Percentiles rank a stretch among this genome's conserved stretches.
These are phyloP conservation scores for Ypsolopha sequella DNA, from an alignment of 2,888 invertebrate genomes.

Conservation along the genomic window DNA sequence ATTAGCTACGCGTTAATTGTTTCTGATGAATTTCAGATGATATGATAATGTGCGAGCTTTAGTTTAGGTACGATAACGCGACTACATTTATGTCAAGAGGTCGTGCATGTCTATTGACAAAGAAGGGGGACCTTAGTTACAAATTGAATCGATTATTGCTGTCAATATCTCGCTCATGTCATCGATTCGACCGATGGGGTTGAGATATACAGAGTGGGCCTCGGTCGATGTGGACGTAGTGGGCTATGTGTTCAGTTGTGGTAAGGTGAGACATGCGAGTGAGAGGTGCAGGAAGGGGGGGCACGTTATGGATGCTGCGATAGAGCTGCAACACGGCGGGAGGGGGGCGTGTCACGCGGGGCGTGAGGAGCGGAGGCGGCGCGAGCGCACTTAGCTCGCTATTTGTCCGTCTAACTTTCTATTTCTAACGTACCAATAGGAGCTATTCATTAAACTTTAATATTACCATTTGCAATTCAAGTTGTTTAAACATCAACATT, in stretches of 20 bases:
- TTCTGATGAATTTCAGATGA: neutral
- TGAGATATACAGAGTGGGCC: neutral
- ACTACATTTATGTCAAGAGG: neutral
- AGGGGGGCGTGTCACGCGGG: neutral
- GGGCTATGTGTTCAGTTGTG: neutral
- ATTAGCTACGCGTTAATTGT: neutral
- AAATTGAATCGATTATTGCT: neutral
- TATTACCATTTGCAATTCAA: neutral
- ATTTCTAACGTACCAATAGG: neutral
- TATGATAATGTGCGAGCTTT: neutral
- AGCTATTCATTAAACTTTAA: neutral
- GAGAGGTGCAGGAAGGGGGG: neutral
- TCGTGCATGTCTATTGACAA: neutral
- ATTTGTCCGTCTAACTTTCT: conserved; percentile 1
- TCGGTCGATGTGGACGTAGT: neutral
- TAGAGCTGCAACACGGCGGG: neutral
- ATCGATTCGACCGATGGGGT: neutral
- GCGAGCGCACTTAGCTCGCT: neutral
- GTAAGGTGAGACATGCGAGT: neutral
- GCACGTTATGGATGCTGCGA: neutral
- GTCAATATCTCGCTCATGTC: neutral
- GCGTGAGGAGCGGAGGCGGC: neutral
- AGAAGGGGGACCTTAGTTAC: neutral
- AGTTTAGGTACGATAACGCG: neutral
- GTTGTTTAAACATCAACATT: neutral